Evolutionary conservation across 2,888 invertebrate species (phyloP), one percentile per base, ranked within the genome.

Genomic region (Sisyra nigra): DNA sequence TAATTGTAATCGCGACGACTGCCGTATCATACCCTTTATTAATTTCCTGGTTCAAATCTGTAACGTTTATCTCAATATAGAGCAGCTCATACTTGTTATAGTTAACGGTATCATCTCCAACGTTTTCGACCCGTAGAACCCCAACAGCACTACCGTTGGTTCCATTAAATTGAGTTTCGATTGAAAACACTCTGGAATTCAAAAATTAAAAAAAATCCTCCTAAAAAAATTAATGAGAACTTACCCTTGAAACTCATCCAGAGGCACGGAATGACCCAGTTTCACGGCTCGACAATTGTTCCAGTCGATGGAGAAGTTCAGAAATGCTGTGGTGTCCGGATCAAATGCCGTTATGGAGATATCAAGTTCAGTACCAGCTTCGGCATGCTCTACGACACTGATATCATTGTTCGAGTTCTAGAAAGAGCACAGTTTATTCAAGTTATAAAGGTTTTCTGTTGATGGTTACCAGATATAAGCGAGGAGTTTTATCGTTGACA

Each of bases 401-500:
- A 37, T 19, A 37, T 37, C 37, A 17, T 37, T 15, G 8, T 35
- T 10, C 11, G 14, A 15, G 5, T 14, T 14, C 13, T 18, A 37
- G 18, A 37, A 37, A 37, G 4, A 15, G 3, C 9, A 37, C 3
- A 37, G 10, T 6, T 15, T 11, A 36, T 3, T 35, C 13, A 35
- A 3, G 9, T 35, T 35, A 35, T 3, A 35, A 36, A 37, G 7
- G 11, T 37, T 18, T 4, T 37, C 11, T 5, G 17, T 15, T 9
- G 39, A 29, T 46, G 51, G 62, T 63, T 60, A 77, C 78, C 66
- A 76, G 57, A 45, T 63, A 58, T 10, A 84, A 67, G 33, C 65
- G 67, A 0, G 85, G 85, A 0, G 74, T 69, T 44, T 78, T 78
- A 55, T 85, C 82, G 58, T 85, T 84, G 35, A 82, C 70, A 58